Percentiles rank a stretch among this genome's conserved stretches.
These are phyloP conservation scores for Sparidentex hasta DNA, from an alignment of 2,797 vertebrate genomes.

Conservation along the genomic window DNA sequence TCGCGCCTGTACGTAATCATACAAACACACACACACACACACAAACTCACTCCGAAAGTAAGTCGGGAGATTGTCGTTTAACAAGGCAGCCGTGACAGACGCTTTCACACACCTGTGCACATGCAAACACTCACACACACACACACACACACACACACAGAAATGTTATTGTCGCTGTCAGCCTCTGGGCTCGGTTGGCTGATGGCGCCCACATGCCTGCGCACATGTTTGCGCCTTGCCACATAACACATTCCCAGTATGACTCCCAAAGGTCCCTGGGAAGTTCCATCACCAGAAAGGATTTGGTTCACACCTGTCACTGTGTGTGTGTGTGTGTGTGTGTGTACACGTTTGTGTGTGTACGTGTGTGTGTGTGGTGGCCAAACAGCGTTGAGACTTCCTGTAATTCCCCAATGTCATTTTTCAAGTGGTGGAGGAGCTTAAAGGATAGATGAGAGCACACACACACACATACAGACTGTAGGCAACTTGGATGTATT, in stretches of 20 bases:
- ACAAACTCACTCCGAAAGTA: neutral
- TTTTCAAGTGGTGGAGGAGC: conserved; percentile 57
- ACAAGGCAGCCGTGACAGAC: conserved; percentile 40
- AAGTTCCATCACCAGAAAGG: conserved; percentile 24
- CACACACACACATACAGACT: conserved; percentile 16
- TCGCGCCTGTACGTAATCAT: neutral
- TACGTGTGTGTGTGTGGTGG: conserved; percentile 8
- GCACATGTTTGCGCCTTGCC: neutral
- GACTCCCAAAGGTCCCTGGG: conserved; percentile 24
- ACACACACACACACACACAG: neutral
- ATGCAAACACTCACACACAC: conserved; percentile 16
- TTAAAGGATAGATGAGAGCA: conserved; percentile 47
- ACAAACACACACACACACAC: neutral
- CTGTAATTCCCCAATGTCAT: conserved; percentile 62
- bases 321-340: neutral
- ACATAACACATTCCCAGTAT: conserved; percentile 4
- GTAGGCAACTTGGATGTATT: conserved; percentile 8
- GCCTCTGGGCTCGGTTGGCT: neutral
- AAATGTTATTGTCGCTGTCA: conserved; percentile 1
- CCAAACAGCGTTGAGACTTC: conserved; percentile 31
- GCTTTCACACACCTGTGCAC: conserved; percentile 35
- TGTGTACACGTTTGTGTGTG: conserved; percentile 23
- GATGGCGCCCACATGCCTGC: neutral
- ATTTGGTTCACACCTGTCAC: conserved; percentile 43
- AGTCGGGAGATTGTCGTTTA: conserved; percentile 28